Conservation (phyloP, 2,113 vertebrate genomes). For the Strix aluco region DNA sequence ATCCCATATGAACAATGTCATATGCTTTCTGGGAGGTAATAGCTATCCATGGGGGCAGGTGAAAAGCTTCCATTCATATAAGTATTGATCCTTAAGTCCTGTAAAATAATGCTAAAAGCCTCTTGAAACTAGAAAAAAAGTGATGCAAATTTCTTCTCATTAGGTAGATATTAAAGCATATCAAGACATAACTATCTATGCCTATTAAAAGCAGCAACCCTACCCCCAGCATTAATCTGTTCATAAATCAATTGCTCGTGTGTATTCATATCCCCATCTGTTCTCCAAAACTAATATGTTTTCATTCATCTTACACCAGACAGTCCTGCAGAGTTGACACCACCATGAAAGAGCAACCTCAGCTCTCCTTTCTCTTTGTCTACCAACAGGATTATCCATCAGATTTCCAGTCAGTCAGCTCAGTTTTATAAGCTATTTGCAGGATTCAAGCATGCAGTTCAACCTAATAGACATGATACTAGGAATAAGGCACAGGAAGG, state of each 20-base stretch:
- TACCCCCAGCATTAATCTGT: neutral
- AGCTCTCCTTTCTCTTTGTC: neutral
- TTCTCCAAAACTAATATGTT: neutral
- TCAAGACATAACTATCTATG: neutral
- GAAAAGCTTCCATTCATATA: neutral
- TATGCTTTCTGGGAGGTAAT: neutral
- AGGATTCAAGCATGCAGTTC: neutral
- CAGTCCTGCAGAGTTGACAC: neutral
- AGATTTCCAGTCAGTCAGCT: neutral
- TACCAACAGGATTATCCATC: neutral
- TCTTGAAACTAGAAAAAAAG: neutral
- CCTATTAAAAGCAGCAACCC: neutral
- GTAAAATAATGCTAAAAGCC: neutral
- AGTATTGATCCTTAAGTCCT: neutral
- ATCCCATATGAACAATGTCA: neutral
- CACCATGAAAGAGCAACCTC: neutral
- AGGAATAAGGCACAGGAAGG: neutral
- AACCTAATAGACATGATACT: neutral
- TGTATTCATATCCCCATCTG: neutral
- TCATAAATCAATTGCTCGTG: neutral
- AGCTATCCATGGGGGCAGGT: neutral
- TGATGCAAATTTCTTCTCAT: neutral
- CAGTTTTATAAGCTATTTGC: neutral
- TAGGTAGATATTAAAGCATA: neutral
- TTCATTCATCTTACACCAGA: neutral